Evolutionary conservation across 2,797 vertebrate genomes (phyloP).

Genomic region (Notolepis coatsorum): DNA sequence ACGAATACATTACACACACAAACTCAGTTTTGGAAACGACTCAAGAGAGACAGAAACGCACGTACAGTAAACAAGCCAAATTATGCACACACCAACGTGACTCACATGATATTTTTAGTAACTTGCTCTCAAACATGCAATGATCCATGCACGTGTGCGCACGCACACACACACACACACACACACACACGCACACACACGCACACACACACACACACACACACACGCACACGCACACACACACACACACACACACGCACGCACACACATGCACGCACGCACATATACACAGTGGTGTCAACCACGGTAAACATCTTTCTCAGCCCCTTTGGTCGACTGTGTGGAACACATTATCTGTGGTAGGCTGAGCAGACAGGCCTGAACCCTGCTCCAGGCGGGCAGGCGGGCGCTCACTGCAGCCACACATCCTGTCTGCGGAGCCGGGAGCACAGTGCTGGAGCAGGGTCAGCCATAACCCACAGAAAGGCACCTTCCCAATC

Average conservation of each 20-base stretch:
- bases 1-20: no score
- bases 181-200: neutral
- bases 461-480: neutral
- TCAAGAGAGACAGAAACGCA: no score
- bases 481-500: neutral
- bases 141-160: no score
- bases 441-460: neutral
- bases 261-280: neutral
- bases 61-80: no score
- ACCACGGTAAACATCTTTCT: constrained; percentile 11
- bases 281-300: constrained; percentile 1
- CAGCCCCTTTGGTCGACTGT: constrained; percentile 2
- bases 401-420: no score
- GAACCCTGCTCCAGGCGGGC: constrained; percentile 4
- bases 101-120: no score
- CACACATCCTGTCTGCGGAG: neutral
- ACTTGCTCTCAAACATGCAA: no score
- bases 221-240: constrained; percentile 32
- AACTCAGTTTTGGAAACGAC: no score
- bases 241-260: constrained; percentile 25
- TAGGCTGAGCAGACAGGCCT: constrained; percentile 3
- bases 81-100: no score
- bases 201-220: neutral
- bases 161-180: neutral
- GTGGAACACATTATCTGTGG: constrained; percentile 6